These are phyloP conservation scores for Leptoteleia sp. DNA, from an alignment of 1,140 invertebrate genomes.

Conservation along the genomic window DNA sequence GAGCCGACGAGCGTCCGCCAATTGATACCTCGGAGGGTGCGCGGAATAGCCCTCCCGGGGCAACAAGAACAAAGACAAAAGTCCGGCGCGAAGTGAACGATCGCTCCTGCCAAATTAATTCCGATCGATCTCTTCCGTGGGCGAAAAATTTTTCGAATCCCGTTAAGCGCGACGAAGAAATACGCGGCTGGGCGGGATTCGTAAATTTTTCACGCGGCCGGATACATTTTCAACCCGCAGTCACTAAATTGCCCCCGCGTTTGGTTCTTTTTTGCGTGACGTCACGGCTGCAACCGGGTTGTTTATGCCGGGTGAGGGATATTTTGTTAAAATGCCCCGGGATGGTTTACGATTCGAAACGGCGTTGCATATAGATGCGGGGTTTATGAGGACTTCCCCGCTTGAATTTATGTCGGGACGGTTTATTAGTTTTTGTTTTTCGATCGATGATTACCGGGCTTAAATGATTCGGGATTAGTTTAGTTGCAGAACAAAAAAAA, in stretches of 20 bases:
- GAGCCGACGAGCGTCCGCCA: conserved; percentile 55
- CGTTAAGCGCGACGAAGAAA: conserved; percentile 51
- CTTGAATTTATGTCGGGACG: conserved; percentile 32
- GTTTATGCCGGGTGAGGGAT: conserved; percentile 43
- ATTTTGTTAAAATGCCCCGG: conserved; percentile 56
- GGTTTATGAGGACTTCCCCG: too few relatives aligned
- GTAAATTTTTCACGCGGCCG: conserved; percentile 48
- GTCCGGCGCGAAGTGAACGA: conserved; percentile 10
- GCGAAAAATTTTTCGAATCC: conserved; percentile 34
- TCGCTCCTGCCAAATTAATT: conserved; percentile 58
- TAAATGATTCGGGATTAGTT: conserved; percentile 2
- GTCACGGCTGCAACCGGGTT: conserved; percentile 47
- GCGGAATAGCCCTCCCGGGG: conserved; percentile 62
- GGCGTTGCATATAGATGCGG: conserved; percentile 37
- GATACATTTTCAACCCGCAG: conserved; percentile 28
- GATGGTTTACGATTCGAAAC: conserved; percentile 50
- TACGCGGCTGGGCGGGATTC: conserved; percentile 40
- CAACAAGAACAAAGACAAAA: conserved; percentile 45
- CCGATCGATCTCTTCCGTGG: conserved; percentile 48
- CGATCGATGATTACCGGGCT: conserved; percentile 5
- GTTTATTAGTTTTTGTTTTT: conserved; percentile 44
- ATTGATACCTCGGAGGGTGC: conserved; percentile 61
- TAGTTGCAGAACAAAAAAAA: background rate
- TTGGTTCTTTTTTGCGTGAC: conserved; percentile 45
- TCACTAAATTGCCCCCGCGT: conserved; percentile 50